Evolutionary conservation across 2,888 invertebrate genomes (phyloP), one percentile per base, ranked within the genome.

Genomic region (Netelia melanura): DNA sequence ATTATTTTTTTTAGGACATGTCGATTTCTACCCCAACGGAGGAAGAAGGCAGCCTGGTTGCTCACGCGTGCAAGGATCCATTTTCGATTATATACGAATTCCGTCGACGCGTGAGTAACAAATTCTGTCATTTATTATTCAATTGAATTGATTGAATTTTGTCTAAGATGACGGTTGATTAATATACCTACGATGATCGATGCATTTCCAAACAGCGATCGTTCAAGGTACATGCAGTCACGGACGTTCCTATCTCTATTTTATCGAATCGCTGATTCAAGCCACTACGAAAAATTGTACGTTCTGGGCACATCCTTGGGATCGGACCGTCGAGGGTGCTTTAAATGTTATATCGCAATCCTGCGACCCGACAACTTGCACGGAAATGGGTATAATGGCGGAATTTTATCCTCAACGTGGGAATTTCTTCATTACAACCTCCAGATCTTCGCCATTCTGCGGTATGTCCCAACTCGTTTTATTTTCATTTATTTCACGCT

Each of bases 21-120:
- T 96, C 3, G 96, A 97, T 90, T 96, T 96, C 90, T 96, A 96
- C 91, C 95, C 96, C 0, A 96, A 96, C 84, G 96, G 96, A 0
- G 97, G 96, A 0, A 94, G 95, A 93, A 94, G 94, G 70, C 97
- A 97, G 89, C 96, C 96, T 0, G 96, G 96, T 0, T 97, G 97
- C 88, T 70, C 87, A 1, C 94, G 93, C 67, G 86, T 88, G 14
- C 30, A 87, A 5, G 77, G 72, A 0, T 87, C 94, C 1, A 93
- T 94, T 91, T 91, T 94, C 0, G 90, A 91, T 23, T 88, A 94
- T 5, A 61, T 94, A 10, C 94, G 94, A 1, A 89, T 94, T 71
- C 93, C 94, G 0, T 91, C 92, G 78, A 83, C 89, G 9, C 92
- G 95, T 95, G 88, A 94, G 94, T 93, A 68, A 48, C n/a, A 65